These are phyloP conservation scores for Corythornis cristatus DNA, from an alignment of 2,113 vertebrate genomes.

Conservation along the genomic window DNA sequence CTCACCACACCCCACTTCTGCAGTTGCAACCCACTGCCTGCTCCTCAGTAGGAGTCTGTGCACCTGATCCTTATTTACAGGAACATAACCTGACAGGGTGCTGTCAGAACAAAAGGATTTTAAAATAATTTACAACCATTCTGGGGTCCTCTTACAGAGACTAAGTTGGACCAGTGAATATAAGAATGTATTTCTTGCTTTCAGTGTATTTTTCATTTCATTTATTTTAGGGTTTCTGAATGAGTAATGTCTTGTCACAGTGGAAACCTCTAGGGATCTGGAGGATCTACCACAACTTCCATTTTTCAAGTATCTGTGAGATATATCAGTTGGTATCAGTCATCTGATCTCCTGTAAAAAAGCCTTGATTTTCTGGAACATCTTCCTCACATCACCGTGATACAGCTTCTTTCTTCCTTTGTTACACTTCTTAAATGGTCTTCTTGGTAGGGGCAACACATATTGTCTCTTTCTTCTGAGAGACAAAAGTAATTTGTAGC, in stretches of 20 bases:
- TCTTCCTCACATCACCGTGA: not conserved
- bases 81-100: not conserved
- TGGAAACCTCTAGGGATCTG: not conserved
- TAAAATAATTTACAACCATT: not conserved
- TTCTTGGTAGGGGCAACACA: not conserved
- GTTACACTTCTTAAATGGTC: not conserved
- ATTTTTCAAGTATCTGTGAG: not conserved
- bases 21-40: accelerated
- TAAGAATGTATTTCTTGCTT: not conserved
- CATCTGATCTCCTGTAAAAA: not conserved
- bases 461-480: not conserved
- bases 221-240: not conserved
- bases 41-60: not conserved
- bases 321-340: not conserved
- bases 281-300: not conserved
- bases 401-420: not conserved
- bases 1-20: accelerated
- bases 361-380: not conserved
- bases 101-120: not conserved
- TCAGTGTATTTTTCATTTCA: not conserved
- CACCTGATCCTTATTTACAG: not conserved
- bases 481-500: not conserved
- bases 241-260: not conserved
- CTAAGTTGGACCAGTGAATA: not conserved
- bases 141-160: not conserved